Percentiles rank a stretch among this genome's conserved stretches.
Evolutionary conservation across 2,113 vertebrate species (phyloP).

Genomic region (Eudyptes chrysolophus): DNA sequence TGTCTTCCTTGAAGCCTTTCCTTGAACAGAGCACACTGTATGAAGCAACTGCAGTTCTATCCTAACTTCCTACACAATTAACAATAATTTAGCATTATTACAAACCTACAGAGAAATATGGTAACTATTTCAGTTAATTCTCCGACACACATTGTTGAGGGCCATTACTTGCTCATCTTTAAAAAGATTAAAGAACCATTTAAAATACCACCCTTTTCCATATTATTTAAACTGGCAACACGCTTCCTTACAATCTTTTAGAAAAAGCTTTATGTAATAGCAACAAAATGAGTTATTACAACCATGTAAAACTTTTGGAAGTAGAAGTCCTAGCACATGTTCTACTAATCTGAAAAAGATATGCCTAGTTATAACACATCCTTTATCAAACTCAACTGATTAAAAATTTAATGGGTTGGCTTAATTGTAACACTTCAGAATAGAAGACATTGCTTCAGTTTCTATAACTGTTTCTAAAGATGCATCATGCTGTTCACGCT

Average conservation of each 20-base stretch:
- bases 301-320: background rate
- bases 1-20: slow-evolving; percentile 24
- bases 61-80: background rate
- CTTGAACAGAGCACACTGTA: background rate
- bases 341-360: background rate
- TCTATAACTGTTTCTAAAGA: background rate
- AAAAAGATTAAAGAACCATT: background rate
- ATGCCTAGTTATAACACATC: background rate
- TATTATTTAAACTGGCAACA: background rate
- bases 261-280: background rate
- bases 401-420: background rate
- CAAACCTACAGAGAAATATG: background rate
- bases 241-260: background rate
- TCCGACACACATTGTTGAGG: background rate
- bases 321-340: background rate
- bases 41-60: background rate
- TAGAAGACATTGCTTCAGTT: background rate
- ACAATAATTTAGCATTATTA: background rate
- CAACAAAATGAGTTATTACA: background rate
- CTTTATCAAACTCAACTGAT: background rate
- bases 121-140: slow-evolving; percentile 23
- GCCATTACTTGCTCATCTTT: background rate
- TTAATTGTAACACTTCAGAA: background rate
- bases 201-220: background rate
- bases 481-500: background rate